phyloP scores from a whole-genome alignment of 2,113 vertebrate genomes.

The Odobenus rosmarus region DNA sequence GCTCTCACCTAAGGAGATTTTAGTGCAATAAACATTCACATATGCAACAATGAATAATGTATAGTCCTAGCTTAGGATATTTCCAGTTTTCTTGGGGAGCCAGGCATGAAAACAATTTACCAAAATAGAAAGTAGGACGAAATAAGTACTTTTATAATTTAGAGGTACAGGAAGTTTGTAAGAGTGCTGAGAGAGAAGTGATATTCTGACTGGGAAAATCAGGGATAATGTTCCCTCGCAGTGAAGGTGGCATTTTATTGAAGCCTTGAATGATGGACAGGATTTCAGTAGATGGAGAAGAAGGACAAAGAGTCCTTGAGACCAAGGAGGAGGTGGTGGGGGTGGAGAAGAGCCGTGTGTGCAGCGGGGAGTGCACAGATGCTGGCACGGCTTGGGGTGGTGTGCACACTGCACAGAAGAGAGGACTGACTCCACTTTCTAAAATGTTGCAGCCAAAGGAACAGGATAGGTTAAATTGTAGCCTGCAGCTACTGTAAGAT shows the following conservation, averaged over 20 bases:
- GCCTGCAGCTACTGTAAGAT: neutral
- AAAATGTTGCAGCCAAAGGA: neutral
- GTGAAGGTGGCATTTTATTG: conserved; percentile 2
- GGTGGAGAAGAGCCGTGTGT: accelerated
- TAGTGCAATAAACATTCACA: neutral
- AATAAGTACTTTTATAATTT: neutral
- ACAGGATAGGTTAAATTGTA: too few species aligned
- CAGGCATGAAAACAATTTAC: neutral
- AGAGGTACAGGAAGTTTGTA: neutral
- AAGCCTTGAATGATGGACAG: neutral
- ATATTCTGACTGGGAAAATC: neutral
- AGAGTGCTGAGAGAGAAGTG: neutral
- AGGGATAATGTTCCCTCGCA: neutral
- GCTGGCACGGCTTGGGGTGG: accelerated
- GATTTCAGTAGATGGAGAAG: neutral
- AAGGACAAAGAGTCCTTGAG: neutral
- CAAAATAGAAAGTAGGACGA: neutral
- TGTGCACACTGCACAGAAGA: accelerated
- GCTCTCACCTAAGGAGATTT: neutral
- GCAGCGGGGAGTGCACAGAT: neutral
- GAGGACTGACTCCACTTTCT: neutral
- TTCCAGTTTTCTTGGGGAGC: neutral
- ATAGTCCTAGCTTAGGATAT: neutral
- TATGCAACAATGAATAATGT: neutral
- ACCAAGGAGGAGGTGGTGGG: accelerated